phyloP scores from a whole-genome alignment of 2,888 invertebrate genomes.

The Odontothrips loti region DNA sequence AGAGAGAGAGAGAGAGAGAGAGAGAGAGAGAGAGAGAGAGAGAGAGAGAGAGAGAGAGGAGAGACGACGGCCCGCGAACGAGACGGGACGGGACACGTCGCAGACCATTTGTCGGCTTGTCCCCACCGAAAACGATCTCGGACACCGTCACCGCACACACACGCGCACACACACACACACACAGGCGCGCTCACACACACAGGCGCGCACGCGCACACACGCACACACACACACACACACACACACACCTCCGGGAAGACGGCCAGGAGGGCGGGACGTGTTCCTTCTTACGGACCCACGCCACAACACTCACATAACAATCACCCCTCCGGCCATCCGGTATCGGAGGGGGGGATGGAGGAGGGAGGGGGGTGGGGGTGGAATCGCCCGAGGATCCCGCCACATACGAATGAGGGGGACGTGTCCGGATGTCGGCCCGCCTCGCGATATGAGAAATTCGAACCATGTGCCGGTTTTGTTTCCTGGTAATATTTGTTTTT shows the following conservation, averaged over 20 bases:
- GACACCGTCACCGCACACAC: not conserved
- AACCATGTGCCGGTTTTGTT: too few relatives aligned
- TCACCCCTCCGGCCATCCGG: not conserved
- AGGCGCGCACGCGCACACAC: too few relatives aligned
- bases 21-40: too few relatives aligned
- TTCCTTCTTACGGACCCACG: not conserved
- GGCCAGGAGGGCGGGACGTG: not conserved
- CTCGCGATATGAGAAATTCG: too few relatives aligned
- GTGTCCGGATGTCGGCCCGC: too few relatives aligned
- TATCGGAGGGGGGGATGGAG: not conserved
- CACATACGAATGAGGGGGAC: too few relatives aligned
- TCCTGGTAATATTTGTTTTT: too few relatives aligned
- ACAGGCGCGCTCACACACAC: not conserved
- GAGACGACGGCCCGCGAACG: not conserved
- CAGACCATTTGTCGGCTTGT: not conserved
- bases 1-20: not conserved
- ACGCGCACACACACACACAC: too few relatives aligned
- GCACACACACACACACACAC: too few relatives aligned
- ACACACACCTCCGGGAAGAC: not conserved
- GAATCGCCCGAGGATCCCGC: too few relatives aligned
- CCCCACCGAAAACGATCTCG: conserved; percentile 5
- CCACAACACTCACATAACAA: conserved; percentile 21
- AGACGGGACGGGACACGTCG: not conserved
- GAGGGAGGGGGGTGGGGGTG: not conserved
- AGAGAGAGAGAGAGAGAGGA: not conserved